Evolutionary conservation across 2,113 vertebrate species (phyloP), one percentile per base, ranked within the genome.

Genomic region (Columba livia): DNA sequence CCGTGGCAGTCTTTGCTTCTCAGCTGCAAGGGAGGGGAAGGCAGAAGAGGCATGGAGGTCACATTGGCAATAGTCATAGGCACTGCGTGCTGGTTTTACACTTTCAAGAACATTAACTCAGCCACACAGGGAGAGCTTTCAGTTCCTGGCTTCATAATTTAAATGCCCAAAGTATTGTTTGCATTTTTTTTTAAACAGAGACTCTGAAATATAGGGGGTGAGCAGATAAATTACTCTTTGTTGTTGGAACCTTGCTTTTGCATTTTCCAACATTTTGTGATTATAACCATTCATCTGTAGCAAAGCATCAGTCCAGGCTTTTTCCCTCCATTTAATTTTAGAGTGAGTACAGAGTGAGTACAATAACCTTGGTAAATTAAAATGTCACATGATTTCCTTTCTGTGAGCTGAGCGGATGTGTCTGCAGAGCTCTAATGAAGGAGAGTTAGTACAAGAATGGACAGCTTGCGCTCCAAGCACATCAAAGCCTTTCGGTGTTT

Each of bases 361-460:
- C 90, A 96, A 96, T 82, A 96, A 96, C 69, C 58, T 62, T 42
- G 8, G 74, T 96, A 92, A 88, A 89, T 95, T 83, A 90, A 92
- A 92, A 82, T 81, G 80, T 69, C 80, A 82, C 66, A 42, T 87
- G 77, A 54, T 92, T 92, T 96, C 94, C 96, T 90, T 61, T 94
- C 88, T 15, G 11, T 2, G 11, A 92, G 85, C 58, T 0, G 0
- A 87, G 71, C 7, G 24, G 90, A 90, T 95, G 65, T 86, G 85
- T 94, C 88, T 96, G 88, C 82, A 89, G 80, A 75, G 61, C 77
- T 86, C 53, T 89, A 90, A 87, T 38, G 88, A 92, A 96, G 80
- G 61, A 89, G 61, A 6, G 48, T 61, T 32, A 90, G 69, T 51
- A 51, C 44, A 54, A 79, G 66, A 85, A 81, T 5, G 17, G 83